A percentile compares a stretch with the other conserved stretches of the same genome.
These are phyloP conservation scores for Lathronympha strigana DNA, from an alignment of 2,888 invertebrate genomes.

Conservation along the genomic window DNA sequence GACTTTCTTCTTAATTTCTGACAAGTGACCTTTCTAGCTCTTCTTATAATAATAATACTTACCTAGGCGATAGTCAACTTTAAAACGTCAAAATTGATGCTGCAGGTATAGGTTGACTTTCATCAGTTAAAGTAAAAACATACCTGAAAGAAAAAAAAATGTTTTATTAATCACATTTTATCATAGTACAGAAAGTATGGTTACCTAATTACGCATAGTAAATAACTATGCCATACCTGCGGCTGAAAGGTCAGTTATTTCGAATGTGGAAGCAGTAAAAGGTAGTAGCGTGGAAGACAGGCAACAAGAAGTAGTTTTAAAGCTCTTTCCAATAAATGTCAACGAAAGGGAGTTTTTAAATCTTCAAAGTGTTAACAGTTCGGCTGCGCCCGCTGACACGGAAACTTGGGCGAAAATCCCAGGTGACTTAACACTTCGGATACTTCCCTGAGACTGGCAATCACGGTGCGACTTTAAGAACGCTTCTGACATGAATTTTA, in stretches of 20 bases:
- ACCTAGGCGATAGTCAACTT: background rate
- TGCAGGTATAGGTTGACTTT: background rate
- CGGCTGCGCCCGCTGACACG: constrained; percentile 46
- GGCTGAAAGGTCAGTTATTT: constrained; percentile 6
- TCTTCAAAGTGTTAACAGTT: constrained; percentile 51
- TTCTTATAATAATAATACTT: background rate
- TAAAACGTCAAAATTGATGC: background rate
- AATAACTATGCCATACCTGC: constrained; percentile 23
- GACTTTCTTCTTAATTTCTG: background rate
- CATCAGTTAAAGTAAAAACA: constrained; percentile 42
- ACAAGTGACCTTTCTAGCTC: too few relatives aligned
- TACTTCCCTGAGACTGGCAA: constrained; percentile 40
- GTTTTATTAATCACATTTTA: constrained; percentile 6
- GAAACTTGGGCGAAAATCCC: constrained; percentile 58
- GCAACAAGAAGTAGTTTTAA: constrained; percentile 37
- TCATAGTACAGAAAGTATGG: too few relatives aligned
- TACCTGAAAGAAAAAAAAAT: constrained; percentile 51
- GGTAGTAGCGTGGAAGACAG: constrained; percentile 33
- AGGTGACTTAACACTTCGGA: constrained; percentile 53
- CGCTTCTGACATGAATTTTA: constrained; percentile 41
- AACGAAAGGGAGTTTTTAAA: constrained; percentile 47
- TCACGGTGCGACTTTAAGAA: constrained; percentile 37
- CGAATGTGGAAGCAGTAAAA: constrained; percentile 10
- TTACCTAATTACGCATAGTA: too few relatives aligned
- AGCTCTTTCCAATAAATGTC: constrained; percentile 49